phyloP scores from a whole-genome alignment of 2,888 invertebrate genomes.

The Phaedon cochleariae region DNA sequence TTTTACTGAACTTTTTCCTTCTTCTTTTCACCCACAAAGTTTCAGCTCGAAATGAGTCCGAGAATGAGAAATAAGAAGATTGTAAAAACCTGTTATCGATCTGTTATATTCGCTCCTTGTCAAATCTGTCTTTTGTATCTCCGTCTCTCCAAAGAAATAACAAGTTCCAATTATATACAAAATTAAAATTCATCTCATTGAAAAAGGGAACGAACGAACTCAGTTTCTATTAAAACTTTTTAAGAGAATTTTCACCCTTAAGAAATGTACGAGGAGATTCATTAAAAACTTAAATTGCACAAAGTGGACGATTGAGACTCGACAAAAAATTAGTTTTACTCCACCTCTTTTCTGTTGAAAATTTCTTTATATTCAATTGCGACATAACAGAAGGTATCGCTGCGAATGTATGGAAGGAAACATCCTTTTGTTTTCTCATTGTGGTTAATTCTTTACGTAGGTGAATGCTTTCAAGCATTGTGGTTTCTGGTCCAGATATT shows the following conservation, averaged over 20 bases:
- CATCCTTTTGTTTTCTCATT: too few relatives aligned
- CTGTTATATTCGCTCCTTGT: constrained; percentile 35
- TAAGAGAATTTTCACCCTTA: constrained; percentile 59
- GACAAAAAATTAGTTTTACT: constrained; percentile 38
- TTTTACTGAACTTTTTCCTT: constrained; percentile 31
- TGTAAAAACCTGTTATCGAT: constrained; percentile 45
- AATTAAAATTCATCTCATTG: constrained; percentile 63
- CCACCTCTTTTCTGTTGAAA: not conserved
- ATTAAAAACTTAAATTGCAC: constrained; percentile 62
- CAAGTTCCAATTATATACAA: constrained; percentile 62
- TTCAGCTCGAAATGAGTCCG: constrained; percentile 32
- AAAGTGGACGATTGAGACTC: constrained; percentile 58
- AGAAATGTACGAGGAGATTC: constrained; percentile 57
- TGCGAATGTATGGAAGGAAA: not conserved
- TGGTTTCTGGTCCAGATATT: too few relatives aligned
- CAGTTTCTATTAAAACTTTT: constrained; percentile 62
- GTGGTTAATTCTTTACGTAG: too few relatives aligned
- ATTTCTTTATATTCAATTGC: not conserved
- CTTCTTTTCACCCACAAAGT: constrained; percentile 34
- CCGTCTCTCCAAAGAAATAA: constrained; percentile 57
- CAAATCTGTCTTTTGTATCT: constrained; percentile 49
- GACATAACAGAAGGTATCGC: not conserved
- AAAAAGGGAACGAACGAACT: constrained; percentile 61
- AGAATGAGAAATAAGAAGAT: constrained; percentile 39
- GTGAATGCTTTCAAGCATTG: too few relatives aligned